Base-by-base conservation (phyloP, 2,113 vertebrate species). In the Melanotaenia duboulayi region DNA sequence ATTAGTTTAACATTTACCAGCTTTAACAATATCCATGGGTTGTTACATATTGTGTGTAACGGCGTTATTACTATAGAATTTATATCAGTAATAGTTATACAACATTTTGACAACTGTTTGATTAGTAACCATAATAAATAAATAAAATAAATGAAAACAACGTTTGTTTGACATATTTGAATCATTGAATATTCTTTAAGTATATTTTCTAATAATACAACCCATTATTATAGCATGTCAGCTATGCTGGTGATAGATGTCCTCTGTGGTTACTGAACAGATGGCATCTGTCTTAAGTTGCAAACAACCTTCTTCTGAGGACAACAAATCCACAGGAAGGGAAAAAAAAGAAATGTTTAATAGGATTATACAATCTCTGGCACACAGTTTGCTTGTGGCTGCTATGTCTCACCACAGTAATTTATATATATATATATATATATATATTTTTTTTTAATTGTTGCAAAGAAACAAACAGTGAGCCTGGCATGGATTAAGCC, bases 241-340 rank as follows among this genome's bases (percentile, higher is more conserved):
- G 35, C 64, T 11, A 65, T 28, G 69, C 35, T 70, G 64, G 35
- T 71, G 55, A 76, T 74, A 71, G 70, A 64, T 35, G 58, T 49
- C 72, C 75, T 80, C 35, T 2, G 81, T 65, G 65, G 64, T 39
- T 71, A 39, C 72, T 61, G 68, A 86, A 76, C 83, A 89, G 83
- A 84, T 87, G 87, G 85, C 58, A 65, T 40, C 57, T 70, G 56
- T 83, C 73, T 75, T 69, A 80, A 71, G 71, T 40, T 77, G 69
- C 60, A 80, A 80, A 78, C 75, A 85, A 73, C 71, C 61, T 67
- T 73, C 75, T 68, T 20, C 78, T n/a, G 46, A 74, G 73, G 71
- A 75, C 28, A 61, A 79, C 51, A 25, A 65, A 69, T 65, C 65
- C 16, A 35, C 54, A 58, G 57, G 24, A 59, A 52, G 28, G 28